Evolutionary conservation across 2,113 vertebrate genomes (phyloP).

Genomic region (Podarcis raffonei): DNA sequence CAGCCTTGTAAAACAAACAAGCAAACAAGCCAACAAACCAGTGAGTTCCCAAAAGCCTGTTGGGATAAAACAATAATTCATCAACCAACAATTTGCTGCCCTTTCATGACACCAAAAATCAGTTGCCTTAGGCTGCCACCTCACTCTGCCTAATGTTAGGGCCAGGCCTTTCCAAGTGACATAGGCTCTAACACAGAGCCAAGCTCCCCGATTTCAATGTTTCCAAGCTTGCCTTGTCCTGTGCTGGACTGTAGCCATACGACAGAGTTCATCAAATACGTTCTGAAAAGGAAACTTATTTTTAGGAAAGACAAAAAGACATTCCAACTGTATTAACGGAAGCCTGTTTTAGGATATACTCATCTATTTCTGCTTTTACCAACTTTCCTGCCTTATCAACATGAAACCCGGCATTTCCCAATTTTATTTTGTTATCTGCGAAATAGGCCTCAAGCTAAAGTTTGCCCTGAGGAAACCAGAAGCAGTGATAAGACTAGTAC

Average conservation of each 20-base stretch:
- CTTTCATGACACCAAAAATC: too few relatives aligned
- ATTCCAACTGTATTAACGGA: constrained; percentile 14
- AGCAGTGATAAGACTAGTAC: constrained; percentile 45
- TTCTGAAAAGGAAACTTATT: constrained; percentile 19
- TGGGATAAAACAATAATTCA: too few relatives aligned
- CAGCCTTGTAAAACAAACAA: not conserved
- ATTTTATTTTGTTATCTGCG: constrained; percentile 65
- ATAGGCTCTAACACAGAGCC: not conserved
- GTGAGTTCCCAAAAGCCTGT: not conserved
- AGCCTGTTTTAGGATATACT: constrained; percentile 37
- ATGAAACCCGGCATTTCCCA: constrained; percentile 63
- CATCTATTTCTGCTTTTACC: constrained; percentile 50
- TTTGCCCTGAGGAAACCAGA: constrained; percentile 60
- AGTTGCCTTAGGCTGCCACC: too few relatives aligned
- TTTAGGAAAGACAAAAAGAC: constrained; percentile 3
- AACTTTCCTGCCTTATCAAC: constrained; percentile 27
- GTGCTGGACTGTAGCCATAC: not conserved
- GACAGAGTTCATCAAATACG: not conserved
- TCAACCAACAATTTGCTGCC: too few relatives aligned
- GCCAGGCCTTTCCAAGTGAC: not conserved
- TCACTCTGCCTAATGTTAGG: too few relatives aligned
- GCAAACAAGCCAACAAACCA: not conserved
- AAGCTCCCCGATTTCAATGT: not conserved
- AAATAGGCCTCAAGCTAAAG: constrained; percentile 51
- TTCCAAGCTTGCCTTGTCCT: fast-evolving